Base-by-base conservation (phyloP, 2,888 invertebrate species). In the Chymomyza amoena region DNA sequence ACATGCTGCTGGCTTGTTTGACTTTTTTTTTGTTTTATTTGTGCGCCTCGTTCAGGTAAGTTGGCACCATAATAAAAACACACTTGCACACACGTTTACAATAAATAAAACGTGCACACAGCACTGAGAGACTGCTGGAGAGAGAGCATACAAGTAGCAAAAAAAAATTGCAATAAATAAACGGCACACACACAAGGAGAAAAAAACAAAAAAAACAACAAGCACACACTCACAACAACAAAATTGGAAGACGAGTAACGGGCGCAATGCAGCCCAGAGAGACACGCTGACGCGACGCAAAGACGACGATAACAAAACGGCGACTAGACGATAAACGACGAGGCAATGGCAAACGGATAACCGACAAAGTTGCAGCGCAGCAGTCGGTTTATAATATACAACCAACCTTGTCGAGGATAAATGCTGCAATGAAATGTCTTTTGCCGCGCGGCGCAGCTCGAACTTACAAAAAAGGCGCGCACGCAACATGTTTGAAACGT, bases 361-460 rank as follows among this genome's bases (percentile, higher is more conserved):
- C 82, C 80, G 75, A 79, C 80, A 32, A 32, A 6, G 32, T 32
- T 32, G 32, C 32, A 32, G 32, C 32, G 32, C 32, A 32, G 32
- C 32, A 32, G 32, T 7, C 32, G 5, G 32, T 7, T 32, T 32
- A 4, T 28, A 6, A 9, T 32, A 7, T 32, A 32, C 7, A 82
- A 84, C 82, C 79, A 75, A 79, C 84, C 72, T 70, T 76, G 81
- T 78, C 76, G 81, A 84, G 84, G 76, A 84, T 81, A 76, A 81
- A 80, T 80, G 78, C 80, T 80, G 79, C 80, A 80, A 80, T 80
- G 20, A 54, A 54, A 9, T n/a, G 54, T 54, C 54, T 54, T 16
- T 9, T 54, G 51, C 51, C 16, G 51, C 54, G 54, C 54, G 16
- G 18, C 54, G 10, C 18, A n/a, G 20, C 54, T 16, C 18, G 18